These are phyloP conservation scores for Lucinisca nassula DNA, from an alignment of 2,888 invertebrate genomes.

Conservation along the genomic window DNA sequence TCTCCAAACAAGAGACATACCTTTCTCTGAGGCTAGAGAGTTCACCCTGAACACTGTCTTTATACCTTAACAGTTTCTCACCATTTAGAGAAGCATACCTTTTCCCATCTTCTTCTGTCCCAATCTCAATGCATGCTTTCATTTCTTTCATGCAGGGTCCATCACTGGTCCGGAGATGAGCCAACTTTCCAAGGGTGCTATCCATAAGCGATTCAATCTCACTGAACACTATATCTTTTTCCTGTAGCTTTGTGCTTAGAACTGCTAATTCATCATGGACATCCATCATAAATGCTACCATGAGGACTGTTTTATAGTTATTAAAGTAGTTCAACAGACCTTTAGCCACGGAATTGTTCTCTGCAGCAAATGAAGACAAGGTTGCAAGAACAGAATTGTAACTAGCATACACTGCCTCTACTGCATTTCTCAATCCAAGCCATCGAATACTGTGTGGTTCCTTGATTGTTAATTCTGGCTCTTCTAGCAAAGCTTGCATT, in stretches of 20 bases:
- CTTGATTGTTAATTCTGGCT: constrained; percentile 59
- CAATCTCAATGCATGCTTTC: constrained; percentile 13
- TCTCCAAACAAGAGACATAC: no score
- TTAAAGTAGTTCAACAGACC: constrained; percentile 52
- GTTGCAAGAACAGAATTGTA: constrained; percentile 53
- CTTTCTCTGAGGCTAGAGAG: no score
- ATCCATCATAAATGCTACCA: constrained; percentile 58
- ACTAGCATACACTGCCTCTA: constrained; percentile 54
- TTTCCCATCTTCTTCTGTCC: background rate
- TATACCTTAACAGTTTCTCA: constrained; percentile 44
- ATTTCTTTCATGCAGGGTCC: constrained; percentile 28
- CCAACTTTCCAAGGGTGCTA: constrained; percentile 26
- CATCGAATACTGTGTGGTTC: constrained; percentile 61
- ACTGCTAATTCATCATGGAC: constrained; percentile 45
- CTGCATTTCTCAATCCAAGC: constrained; percentile 59
- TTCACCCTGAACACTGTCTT: no score
- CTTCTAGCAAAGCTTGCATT: constrained; percentile 55
- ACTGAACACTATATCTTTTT: constrained; percentile 51
- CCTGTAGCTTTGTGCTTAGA: constrained; percentile 48
- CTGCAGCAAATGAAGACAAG: constrained; percentile 49
- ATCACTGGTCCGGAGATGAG: constrained; percentile 17
- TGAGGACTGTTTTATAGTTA: constrained; percentile 42
- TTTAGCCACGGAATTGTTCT: constrained; percentile 41
- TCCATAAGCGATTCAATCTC: constrained; percentile 51
- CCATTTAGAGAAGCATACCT: background rate